Base-by-base conservation (phyloP, 2,797 vertebrate species). In the Oreonectes daqikongensis region DNA sequence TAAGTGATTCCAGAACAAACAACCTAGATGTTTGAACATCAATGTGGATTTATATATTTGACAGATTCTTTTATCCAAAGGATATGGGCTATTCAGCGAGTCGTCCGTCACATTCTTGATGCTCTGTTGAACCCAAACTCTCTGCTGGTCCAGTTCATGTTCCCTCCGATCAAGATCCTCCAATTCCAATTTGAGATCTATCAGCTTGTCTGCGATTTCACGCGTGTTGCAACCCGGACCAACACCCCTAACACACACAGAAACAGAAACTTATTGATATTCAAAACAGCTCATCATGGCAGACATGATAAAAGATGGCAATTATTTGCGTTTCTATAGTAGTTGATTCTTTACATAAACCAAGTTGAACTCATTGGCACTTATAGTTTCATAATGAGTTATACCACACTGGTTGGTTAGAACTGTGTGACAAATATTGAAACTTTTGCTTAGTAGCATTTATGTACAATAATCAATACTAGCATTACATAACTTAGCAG, bases 91-190 rank as follows among this genome's bases (percentile, higher is more conserved):
- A 88, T 99, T 99, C 85, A 96, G 93, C 1, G 96, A 95, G 17
- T 99, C 97, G 10, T 99, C 97, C 0, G 97, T 98, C 78, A 99
- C 96, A 0, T 99, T 99, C 85, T 94, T 96, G 92, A 99, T 98
- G 93, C 97, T 99, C 86, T 99, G 97, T 80, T 98, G 97, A 79
- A 98, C 97, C 97, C 97, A 98, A 87, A 98, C 94, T 85, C 94
- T 95, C 91, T 99, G 97, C 90, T 98, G 96, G 89, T 99, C 97
- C 90, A 99, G 92, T 86, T 98, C 97, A 48, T 93, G 91, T 38
- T 99, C 97, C 79, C 95, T 91, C 60, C 94, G 86, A 77, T 96
- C 96, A 86, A 99, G 90, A 65, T 98, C 95, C 76, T 98, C 95
- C 2, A 99, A 94, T 90, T 99, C 97, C 1, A 96, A 94, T 92